These are phyloP conservation scores for Halcyon badia DNA, from an alignment of 2,797 vertebrate species.

Conservation along the genomic window DNA sequence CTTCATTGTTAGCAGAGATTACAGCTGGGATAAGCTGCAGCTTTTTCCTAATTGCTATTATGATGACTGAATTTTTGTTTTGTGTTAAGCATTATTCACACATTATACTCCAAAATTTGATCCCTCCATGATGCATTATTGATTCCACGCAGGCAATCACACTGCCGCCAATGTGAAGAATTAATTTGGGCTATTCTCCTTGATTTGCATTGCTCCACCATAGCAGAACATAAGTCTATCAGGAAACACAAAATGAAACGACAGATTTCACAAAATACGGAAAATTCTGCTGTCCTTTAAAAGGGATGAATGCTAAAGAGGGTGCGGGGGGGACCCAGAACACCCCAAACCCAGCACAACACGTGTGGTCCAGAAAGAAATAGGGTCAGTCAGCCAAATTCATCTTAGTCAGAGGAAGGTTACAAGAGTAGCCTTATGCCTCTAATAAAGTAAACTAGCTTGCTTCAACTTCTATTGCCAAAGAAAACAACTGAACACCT, in stretches of 20 bases:
- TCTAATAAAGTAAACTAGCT: constrained; percentile 67
- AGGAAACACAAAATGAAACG: constrained; percentile 59
- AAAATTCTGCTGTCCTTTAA: neutral
- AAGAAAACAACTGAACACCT: constrained; percentile 68
- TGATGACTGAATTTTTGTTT: constrained; percentile 73
- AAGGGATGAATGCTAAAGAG: neutral
- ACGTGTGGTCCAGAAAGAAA: constrained; percentile 49
- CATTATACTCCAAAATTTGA: constrained; percentile 71
- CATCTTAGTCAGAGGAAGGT: constrained; percentile 56
- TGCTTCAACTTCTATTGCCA: constrained; percentile 57
- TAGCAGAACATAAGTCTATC: constrained; percentile 17
- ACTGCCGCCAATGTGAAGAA: constrained; percentile 53
- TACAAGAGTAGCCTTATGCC: constrained; percentile 41
- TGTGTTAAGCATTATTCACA: constrained; percentile 68
- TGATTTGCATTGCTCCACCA: constrained; percentile 63
- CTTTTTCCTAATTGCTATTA: constrained; percentile 74
- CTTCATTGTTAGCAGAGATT: constrained; percentile 65
- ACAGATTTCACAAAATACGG: constrained; percentile 37
- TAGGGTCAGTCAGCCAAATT: constrained; percentile 59
- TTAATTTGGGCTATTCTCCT: constrained; percentile 70
- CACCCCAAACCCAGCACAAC: neutral
- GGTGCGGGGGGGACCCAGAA: too few species aligned
- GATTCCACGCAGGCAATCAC: constrained; percentile 63
- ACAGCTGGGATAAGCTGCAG: constrained; percentile 71
- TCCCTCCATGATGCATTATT: constrained; percentile 64